Conservation (phyloP, 2,113 vertebrate species). For the Planiliza haematocheilus region DNA sequence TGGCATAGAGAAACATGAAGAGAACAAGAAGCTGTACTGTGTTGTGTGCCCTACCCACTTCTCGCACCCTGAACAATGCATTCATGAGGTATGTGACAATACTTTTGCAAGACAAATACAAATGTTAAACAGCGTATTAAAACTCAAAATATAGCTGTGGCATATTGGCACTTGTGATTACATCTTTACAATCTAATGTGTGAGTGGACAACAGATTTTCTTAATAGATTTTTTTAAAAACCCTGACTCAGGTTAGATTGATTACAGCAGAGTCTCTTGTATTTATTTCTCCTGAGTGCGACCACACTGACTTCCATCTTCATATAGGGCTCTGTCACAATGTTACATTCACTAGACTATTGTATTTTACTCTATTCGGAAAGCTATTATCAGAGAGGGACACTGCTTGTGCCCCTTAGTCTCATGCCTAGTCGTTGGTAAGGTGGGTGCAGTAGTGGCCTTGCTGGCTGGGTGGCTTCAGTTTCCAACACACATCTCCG, state of each 20-base stretch:
- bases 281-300: conserved; percentile 69
- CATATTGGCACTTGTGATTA: conserved; percentile 66
- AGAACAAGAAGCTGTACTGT: conserved; percentile 42
- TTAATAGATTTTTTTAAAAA: conserved; percentile 48
- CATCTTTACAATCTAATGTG: conserved; percentile 41
- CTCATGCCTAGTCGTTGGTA: conserved; percentile 29
- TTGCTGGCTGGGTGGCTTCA: conserved; percentile 31
- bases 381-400: conserved; percentile 42
- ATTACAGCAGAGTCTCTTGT: conserved; percentile 43
- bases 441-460: conserved; percentile 35
- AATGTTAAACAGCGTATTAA: conserved; percentile 56
- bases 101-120: conserved; percentile 56
- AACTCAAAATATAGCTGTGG: conserved; percentile 52
- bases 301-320: conserved; percentile 67
- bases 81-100: conserved; percentile 69
- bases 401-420: conserved; percentile 18
- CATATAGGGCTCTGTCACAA: conserved; percentile 42
- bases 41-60: conserved; percentile 22
- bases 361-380: conserved; percentile 30
- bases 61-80: conserved; percentile 43
- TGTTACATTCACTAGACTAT: conserved; percentile 63
- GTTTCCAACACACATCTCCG: conserved; percentile 52
- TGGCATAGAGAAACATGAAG: conserved; percentile 54
- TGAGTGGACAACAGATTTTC: conserved; percentile 33
- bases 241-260: conserved; percentile 70